Evolutionary conservation across 2,888 invertebrate genomes (phyloP).

Genomic region (Anthrax anthrax): DNA sequence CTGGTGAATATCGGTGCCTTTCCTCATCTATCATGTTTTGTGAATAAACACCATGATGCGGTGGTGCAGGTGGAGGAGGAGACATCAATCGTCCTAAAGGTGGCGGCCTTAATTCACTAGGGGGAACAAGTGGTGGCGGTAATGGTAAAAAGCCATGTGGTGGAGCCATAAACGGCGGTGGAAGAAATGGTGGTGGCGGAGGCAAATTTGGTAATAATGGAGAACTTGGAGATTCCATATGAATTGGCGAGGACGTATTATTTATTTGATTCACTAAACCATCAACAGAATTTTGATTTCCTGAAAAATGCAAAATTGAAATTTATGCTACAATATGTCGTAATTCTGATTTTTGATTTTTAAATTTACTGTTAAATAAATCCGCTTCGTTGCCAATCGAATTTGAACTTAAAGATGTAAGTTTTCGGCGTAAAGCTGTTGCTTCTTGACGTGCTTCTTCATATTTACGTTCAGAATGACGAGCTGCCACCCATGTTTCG

Average conservation of each 20-base stretch:
- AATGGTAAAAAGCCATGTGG: slow-evolving; percentile 44
- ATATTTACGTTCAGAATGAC: slow-evolving; percentile 65
- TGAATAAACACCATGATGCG: slow-evolving; percentile 18
- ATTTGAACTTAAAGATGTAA: slow-evolving; percentile 29
- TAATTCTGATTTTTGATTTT: too few relatives aligned
- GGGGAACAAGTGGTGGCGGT: slow-evolving; percentile 41
- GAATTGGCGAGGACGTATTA: slow-evolving; percentile 27
- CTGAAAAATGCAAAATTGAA: slow-evolving; percentile 4
- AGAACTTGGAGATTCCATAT: slow-evolving; percentile 31
- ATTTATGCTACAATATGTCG: too few relatives aligned
- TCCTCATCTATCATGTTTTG: slow-evolving; percentile 23
- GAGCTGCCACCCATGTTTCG: slow-evolving; percentile 70
- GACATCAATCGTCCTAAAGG: slow-evolving; percentile 42
- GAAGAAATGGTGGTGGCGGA: slow-evolving; percentile 43
- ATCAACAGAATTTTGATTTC: slow-evolving; percentile 8
- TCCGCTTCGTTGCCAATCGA: slow-evolving; percentile 5
- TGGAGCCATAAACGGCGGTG: slow-evolving; percentile 49
- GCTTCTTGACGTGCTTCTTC: slow-evolving; percentile 67
- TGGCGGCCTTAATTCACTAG: slow-evolving; percentile 40
- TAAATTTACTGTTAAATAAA: slow-evolving; percentile 7
- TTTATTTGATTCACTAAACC: slow-evolving; percentile 17
- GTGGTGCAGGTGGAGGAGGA: slow-evolving; percentile 30
- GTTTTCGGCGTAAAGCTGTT: slow-evolving; percentile 46
- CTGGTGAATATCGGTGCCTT: slow-evolving; percentile 31
- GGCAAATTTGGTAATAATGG: slow-evolving; percentile 37